Conservation (phyloP, 1,140 invertebrate species). For the Zaprionus gabonicus region DNA sequence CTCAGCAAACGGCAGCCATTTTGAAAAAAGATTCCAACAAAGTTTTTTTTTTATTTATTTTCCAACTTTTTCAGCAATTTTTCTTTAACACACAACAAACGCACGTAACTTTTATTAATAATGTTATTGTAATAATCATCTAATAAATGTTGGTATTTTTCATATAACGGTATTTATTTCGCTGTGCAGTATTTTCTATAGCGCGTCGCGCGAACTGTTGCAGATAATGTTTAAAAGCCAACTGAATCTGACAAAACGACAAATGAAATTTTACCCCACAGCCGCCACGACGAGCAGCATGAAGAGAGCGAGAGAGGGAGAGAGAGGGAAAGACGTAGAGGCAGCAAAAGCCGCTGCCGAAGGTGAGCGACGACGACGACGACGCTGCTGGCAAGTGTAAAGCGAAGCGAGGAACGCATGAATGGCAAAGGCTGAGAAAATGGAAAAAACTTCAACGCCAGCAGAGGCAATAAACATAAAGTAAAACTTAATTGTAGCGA, state of each 20-base stretch:
- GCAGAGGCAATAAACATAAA: conserved; percentile 76
- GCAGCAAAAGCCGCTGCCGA: conserved; percentile 41
- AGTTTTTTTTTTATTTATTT: conserved; percentile 1
- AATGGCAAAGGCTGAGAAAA: conserved; percentile 63
- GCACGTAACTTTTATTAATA: conserved; percentile 25
- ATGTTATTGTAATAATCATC: conserved; percentile 35
- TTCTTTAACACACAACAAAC: conserved; percentile 12
- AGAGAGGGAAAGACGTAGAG: background rate
- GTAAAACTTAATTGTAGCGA: conserved; percentile 77
- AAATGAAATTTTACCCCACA: conserved; percentile 66
- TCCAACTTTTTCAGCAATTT: conserved; percentile 5
- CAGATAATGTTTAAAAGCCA: conserved; percentile 84
- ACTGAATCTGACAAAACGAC: conserved; percentile 69
- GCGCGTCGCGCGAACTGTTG: conserved; percentile 78
- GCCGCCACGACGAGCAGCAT: conserved; percentile 32
- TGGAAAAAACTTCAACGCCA: conserved; percentile 46
- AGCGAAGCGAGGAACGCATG: conserved; percentile 48
- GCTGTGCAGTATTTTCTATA: conserved; percentile 34
- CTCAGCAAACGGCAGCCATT: conserved; percentile 47
- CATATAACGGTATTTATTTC: conserved; percentile 24
- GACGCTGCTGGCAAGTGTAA: conserved; percentile 47
- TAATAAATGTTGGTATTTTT: conserved; percentile 24
- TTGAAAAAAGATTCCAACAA: conserved; percentile 41
- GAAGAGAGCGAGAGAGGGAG: conserved; percentile 15
- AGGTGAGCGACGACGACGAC: conserved; percentile 66